Evolutionary conservation across 2,888 invertebrate species (phyloP).

Genomic region (Hemithea aestivaria): DNA sequence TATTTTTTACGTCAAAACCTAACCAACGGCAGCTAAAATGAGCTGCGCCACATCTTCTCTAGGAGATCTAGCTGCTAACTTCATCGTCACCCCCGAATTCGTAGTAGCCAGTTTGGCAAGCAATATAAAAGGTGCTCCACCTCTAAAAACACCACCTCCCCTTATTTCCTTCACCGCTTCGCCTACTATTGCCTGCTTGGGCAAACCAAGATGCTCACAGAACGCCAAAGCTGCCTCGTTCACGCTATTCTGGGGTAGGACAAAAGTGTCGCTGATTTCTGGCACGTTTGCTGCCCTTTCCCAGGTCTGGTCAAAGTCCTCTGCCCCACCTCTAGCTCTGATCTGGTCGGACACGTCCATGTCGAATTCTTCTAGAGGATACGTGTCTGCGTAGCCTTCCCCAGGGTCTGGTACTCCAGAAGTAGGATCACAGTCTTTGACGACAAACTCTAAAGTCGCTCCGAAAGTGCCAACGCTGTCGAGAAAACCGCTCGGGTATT

Average conservation of each 20-base stretch:
- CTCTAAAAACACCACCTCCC: slow-evolving; percentile 89
- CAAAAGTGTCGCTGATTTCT: slow-evolving; percentile 96
- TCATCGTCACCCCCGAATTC: slow-evolving; percentile 92
- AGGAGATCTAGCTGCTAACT: slow-evolving; percentile 92
- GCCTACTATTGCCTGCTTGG: slow-evolving; percentile 52
- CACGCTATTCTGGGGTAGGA: slow-evolving; percentile 81
- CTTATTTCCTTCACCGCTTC: slow-evolving; percentile 66
- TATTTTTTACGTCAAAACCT: slow-evolving; percentile 42
- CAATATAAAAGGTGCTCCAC: slow-evolving; percentile 93
- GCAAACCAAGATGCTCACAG: slow-evolving; percentile 61
- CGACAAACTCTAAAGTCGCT: slow-evolving; percentile 94
- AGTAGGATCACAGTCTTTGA: slow-evolving; percentile 97
- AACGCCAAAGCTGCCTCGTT: slow-evolving; percentile 62
- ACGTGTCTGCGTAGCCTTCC: slow-evolving; percentile 98
- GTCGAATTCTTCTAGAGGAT: slow-evolving; percentile 91
- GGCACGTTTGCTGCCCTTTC: slow-evolving; percentile 83
- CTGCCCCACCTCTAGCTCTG: slow-evolving; percentile 46
- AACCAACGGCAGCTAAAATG: slow-evolving; percentile 91
- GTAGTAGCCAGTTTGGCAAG: slow-evolving; percentile 86
- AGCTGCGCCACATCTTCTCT: slow-evolving; percentile 92
- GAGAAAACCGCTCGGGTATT: slow-evolving; percentile 75
- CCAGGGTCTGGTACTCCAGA: slow-evolving; percentile 96
- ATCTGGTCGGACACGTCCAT: slow-evolving; percentile 66
- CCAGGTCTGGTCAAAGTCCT: slow-evolving; percentile 84
- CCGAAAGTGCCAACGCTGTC: slow-evolving; percentile 89